phyloP scores from a whole-genome alignment of 2,113 vertebrate genomes.

The Panurus biarmicus region DNA sequence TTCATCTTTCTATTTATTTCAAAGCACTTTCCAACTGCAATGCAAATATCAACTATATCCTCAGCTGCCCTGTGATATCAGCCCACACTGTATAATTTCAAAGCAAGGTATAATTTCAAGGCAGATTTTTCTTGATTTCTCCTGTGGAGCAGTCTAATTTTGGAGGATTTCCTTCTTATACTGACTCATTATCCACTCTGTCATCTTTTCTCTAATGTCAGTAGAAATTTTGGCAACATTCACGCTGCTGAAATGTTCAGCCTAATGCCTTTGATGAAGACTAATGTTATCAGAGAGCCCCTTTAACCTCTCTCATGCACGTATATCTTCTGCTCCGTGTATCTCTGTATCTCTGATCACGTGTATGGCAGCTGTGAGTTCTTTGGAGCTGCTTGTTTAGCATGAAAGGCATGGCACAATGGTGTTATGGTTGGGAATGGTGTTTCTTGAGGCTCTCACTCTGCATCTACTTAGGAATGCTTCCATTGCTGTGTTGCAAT shows the following conservation, averaged over 20 bases:
- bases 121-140: not conserved
- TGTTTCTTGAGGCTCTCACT: not conserved
- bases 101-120: not conserved
- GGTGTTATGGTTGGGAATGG: not conserved
- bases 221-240: not conserved
- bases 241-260: not conserved
- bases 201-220: not conserved
- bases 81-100: not conserved
- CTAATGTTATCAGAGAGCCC: not conserved
- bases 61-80: not conserved
- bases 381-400: not conserved
- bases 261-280: not conserved
- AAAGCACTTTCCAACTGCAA: not conserved
- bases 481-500: not conserved
- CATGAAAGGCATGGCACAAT: not conserved
- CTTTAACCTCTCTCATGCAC: not conserved
- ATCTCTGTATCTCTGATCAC: not conserved
- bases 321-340: not conserved
- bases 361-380: not conserved
- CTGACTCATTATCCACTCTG: not conserved
- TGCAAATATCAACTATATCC: not conserved
- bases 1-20: not conserved
- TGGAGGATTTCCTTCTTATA: not conserved
- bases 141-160: not conserved
- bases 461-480: fast-evolving